These are phyloP conservation scores for Thryonomys swinderianus DNA, from an alignment of 2,113 vertebrate species.

Conservation along the genomic window DNA sequence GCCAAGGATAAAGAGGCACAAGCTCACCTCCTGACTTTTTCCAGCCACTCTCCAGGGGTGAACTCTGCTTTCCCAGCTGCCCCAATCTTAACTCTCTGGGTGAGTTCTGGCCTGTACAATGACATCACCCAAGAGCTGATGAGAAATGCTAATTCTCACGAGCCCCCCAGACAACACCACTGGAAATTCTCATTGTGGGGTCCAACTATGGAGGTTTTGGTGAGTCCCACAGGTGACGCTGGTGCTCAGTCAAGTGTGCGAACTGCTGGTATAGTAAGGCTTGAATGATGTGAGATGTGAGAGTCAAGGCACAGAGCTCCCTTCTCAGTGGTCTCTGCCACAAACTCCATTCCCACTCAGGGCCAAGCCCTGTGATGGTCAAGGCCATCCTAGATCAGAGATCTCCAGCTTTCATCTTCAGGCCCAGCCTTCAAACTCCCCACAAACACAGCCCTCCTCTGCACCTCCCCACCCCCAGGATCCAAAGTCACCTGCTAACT, in stretches of 20 bases:
- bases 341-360: background rate
- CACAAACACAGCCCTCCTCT: too few species aligned
- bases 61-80: background rate
- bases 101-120: background rate
- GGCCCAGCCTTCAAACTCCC: background rate
- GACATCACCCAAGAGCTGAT: background rate
- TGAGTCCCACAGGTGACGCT: background rate
- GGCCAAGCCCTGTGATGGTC: background rate
- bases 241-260: background rate
- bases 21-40: background rate
- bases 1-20: background rate
- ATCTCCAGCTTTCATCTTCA: background rate
- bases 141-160: background rate
- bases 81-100: background rate
- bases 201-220: background rate
- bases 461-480: background rate
- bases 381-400: background rate
- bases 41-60: background rate
- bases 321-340: fast-evolving
- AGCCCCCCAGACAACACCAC: background rate
- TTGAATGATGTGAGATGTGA: background rate
- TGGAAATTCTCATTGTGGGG: background rate
- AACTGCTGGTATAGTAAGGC: background rate
- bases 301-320: background rate
- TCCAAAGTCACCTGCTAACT: background rate